Base-by-base conservation (phyloP, 2,888 invertebrate species). In the Nycteola revayana region DNA sequence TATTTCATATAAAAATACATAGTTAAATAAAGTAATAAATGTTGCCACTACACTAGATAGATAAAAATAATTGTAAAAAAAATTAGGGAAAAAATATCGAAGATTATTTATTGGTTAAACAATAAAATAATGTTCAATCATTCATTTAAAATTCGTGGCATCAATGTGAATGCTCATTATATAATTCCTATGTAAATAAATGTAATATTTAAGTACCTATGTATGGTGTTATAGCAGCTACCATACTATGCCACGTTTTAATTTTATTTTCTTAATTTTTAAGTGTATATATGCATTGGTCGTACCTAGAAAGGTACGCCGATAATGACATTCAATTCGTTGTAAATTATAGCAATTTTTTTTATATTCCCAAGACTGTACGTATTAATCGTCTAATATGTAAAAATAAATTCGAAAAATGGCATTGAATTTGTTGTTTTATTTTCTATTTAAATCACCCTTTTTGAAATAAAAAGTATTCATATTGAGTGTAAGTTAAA, bases 311-410 rank as follows among this genome's bases (percentile, higher is more conserved):
- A 4, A 22, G n/a, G 22, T 45, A 52, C 52, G 40, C 51, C 60
- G 30, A 38, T 36, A 54, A 42, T 39, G 42, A 53, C 60, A 62
- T 60, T 62, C 62, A 44, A 62, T 74, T 75, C 71, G 71, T 77
- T 82, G 82, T 82, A 83, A 75, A 80, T 80, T 80, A 76, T 75
- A 78, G 49, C 54, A 54, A 49, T 74, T 81, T 80, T 72, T 82
- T 83, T 76, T 75, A 82, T 81, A 77, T 81, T 81, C 60, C 60
- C 82, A 86, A 87, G 86, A 87, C 87, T 87, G 87, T 88, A 86
- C 76, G 78, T 73, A 79, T 76, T 71, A 80, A 79, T 80, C 83
- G 80, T 81, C 83, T 83, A 85, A 74, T 85, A 85, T 86, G 84
- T 84, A 87, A 82, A 77, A 60, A 83, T 79, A 80, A 85, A 86